A percentile compares a stretch with the other conserved stretches of the same genome.
Evolutionary conservation across 64 coral and sea anemone genomes (phyloP).

Genomic region (Acropora tenuis): DNA sequence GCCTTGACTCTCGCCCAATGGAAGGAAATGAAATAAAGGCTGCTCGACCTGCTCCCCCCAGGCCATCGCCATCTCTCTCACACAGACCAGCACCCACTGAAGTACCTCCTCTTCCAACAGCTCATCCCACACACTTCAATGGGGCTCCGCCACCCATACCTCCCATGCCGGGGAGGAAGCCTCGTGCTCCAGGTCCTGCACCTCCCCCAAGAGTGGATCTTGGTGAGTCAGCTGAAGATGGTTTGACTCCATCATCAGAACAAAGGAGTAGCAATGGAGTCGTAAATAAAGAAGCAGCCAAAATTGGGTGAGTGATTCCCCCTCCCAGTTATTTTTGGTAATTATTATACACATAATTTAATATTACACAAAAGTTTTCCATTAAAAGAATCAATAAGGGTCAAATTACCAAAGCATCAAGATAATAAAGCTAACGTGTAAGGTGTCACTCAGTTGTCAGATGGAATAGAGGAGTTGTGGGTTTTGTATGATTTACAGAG

Average conservation of each 20-base stretch:
- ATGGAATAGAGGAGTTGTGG: too few relatives aligned
- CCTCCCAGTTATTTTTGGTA: too few relatives aligned
- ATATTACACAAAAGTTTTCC: too few relatives aligned
- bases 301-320: too few relatives aligned
- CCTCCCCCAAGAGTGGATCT: slow-evolving; percentile 60
- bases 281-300: background rate
- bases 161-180: background rate
- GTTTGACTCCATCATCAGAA: background rate
- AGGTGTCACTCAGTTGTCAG: too few relatives aligned
- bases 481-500: too few relatives aligned
- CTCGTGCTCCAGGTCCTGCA: slow-evolving; percentile 32
- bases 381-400: too few relatives aligned
- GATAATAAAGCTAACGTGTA: too few relatives aligned
- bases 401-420: too few relatives aligned
- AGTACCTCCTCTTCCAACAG: background rate
- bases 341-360: too few relatives aligned
- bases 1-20: background rate
- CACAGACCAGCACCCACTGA: background rate
- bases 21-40: slow-evolving; percentile 13
- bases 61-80: background rate
- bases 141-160: background rate
- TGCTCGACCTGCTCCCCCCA: background rate
- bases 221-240: slow-evolving; percentile 45
- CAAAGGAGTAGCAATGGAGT: background rate
- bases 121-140: background rate